Evolutionary conservation across 1,140 invertebrate species (phyloP).

Genomic region (Drosophila repleta): DNA sequence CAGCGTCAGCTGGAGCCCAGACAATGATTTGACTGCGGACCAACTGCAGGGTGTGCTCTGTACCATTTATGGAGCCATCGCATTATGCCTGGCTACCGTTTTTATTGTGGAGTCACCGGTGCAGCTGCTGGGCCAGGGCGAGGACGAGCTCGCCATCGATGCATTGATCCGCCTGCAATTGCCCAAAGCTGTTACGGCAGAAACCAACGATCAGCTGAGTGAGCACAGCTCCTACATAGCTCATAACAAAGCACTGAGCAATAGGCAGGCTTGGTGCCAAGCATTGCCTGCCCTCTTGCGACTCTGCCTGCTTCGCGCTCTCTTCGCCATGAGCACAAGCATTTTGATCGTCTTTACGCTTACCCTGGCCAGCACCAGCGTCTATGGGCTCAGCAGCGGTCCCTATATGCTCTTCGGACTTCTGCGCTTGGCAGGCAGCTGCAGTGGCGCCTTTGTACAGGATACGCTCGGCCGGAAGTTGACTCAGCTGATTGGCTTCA

Average conservation of each 20-base stretch:
- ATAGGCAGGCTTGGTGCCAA: slow-evolving; percentile 17
- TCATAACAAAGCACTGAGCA: slow-evolving; percentile 29
- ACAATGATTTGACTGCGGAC: slow-evolving; percentile 41
- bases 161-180: slow-evolving; percentile 57
- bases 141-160: slow-evolving; percentile 62
- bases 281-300: slow-evolving; percentile 61
- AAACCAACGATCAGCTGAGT: slow-evolving; percentile 68
- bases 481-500: slow-evolving; percentile 56
- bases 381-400: slow-evolving; percentile 48
- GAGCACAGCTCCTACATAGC: slow-evolving; percentile 64
- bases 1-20: slow-evolving; percentile 35
- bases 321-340: slow-evolving; percentile 53
- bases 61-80: slow-evolving; percentile 44
- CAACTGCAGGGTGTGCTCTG: slow-evolving; percentile 57
- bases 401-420: slow-evolving; percentile 65
- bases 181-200: slow-evolving; percentile 57
- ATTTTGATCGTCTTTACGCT: slow-evolving; percentile 56
- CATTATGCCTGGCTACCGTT: slow-evolving; percentile 44
- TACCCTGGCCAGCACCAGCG: slow-evolving; percentile 34
- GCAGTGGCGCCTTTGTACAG: slow-evolving; percentile 45
- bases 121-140: slow-evolving; percentile 37
- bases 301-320: slow-evolving; percentile 52
- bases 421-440: slow-evolving; percentile 55
- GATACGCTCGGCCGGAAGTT: slow-evolving; percentile 66
- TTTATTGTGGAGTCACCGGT: slow-evolving; percentile 67